A percentile compares a stretch with the other conserved stretches of the same genome.
Conservation (phyloP, 1,140 invertebrate species). For the Maniola jurtina region DNA sequence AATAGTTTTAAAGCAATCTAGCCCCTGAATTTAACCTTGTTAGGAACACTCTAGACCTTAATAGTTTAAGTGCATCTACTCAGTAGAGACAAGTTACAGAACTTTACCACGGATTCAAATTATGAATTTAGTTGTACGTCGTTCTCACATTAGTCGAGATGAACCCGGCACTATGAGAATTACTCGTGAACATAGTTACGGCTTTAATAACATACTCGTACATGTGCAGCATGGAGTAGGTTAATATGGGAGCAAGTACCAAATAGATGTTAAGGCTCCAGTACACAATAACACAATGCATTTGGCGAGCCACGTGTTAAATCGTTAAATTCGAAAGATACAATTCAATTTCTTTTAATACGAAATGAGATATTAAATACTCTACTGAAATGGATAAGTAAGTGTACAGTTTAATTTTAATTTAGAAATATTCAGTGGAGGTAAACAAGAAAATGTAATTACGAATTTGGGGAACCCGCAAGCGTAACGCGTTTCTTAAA, state of each 20-base stretch:
- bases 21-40: slow-evolving; percentile 1
- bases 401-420: too few species aligned
- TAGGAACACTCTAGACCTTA: slow-evolving; percentile 8
- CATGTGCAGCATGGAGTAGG: too few species aligned
- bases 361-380: too few species aligned
- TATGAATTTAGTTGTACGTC: slow-evolving; percentile 1
- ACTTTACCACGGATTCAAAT: slow-evolving; percentile 1
- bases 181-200: background rate
- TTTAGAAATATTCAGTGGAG: too few species aligned
- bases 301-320: too few species aligned
- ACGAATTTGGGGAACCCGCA: background rate
- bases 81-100: slow-evolving; percentile 2
- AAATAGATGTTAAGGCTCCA: too few species aligned
- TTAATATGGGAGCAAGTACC: too few species aligned
- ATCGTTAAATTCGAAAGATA: too few species aligned
- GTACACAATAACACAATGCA: too few species aligned
- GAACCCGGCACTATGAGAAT: background rate
- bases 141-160: background rate
- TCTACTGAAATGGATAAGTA: too few species aligned
- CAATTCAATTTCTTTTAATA: too few species aligned
- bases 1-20: slow-evolving; percentile 1
- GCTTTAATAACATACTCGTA: background rate
- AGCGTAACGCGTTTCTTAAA: background rate
- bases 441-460: background rate
- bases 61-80: slow-evolving; percentile 7